These are phyloP conservation scores for Semicossyphus pulcher DNA, from an alignment of 2,113 vertebrate species.

Conservation along the genomic window DNA sequence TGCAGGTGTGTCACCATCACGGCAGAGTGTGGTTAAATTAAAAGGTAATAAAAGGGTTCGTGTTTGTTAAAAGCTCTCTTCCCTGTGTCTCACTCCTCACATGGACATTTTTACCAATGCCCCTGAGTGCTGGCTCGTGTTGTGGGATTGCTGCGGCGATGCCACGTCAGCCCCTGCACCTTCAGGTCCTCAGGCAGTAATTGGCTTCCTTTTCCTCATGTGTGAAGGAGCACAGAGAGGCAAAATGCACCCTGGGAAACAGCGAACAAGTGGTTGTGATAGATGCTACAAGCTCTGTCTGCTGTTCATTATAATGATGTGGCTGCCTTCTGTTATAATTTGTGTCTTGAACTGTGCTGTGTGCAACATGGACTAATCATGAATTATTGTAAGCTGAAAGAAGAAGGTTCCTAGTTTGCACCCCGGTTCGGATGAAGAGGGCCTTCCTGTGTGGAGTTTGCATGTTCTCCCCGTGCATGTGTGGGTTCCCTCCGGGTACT, in stretches of 20 bases:
- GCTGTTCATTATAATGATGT: slow-evolving; percentile 1
- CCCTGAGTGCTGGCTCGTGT: slow-evolving; percentile 30
- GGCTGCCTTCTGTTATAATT: neutral
- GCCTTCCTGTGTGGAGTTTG: no score
- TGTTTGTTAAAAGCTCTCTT: slow-evolving; percentile 1
- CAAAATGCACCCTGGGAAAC: slow-evolving; percentile 26
- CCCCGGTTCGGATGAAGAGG: no score
- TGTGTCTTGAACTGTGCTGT: neutral
- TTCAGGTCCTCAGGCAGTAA: slow-evolving; percentile 58
- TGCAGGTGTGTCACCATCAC: neutral
- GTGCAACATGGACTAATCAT: no score
- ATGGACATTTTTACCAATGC: slow-evolving; percentile 41
- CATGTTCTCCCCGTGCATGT: no score
- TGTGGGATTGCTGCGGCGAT: neutral
- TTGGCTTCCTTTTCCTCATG: slow-evolving; percentile 49
- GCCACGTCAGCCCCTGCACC: slow-evolving; percentile 13
- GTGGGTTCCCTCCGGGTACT: no score
- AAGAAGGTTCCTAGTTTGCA: no score
- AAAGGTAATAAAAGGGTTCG: no score
- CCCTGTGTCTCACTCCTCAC: neutral
- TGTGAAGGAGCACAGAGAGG: slow-evolving; percentile 36
- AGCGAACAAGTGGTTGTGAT: slow-evolving; percentile 26
- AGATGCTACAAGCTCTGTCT: slow-evolving; percentile 18
- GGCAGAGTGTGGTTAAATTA: neutral
- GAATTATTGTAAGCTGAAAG: no score